phyloP scores from a whole-genome alignment of 1,140 invertebrate genomes.

The Zaprionus inermis region DNA sequence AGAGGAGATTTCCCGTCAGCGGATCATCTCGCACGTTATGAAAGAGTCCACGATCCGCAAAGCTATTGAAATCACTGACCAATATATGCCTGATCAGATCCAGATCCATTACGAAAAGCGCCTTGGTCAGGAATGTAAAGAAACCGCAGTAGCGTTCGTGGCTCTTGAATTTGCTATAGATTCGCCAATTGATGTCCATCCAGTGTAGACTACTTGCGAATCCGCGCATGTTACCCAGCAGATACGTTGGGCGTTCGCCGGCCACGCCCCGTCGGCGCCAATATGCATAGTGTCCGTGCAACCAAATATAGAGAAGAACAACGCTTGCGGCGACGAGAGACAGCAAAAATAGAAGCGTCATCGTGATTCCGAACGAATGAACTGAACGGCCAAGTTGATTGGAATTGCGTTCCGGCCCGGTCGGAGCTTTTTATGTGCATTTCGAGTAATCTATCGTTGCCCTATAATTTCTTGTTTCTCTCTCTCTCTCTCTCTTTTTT shows the following conservation, averaged over 20 bases:
- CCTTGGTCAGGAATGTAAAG: constrained; percentile 63
- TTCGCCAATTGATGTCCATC: constrained; percentile 63
- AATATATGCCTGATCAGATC: constrained; percentile 85
- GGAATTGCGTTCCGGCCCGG: not conserved
- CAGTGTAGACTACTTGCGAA: constrained; percentile 53
- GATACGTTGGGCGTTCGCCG: constrained; percentile 38
- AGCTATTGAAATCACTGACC: constrained; percentile 86
- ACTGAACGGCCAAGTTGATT: not conserved
- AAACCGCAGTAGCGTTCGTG: constrained; percentile 57
- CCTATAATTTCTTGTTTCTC: not conserved
- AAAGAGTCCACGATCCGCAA: constrained; percentile 85
- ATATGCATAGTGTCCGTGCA: constrained; percentile 69
- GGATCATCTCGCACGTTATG: constrained; percentile 85
- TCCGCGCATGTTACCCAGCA: constrained; percentile 68
- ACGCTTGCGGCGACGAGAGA: not conserved
- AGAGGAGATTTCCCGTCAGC: constrained; percentile 85
- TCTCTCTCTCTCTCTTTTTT: not conserved
- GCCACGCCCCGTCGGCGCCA: constrained; percentile 84
- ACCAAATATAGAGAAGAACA: constrained; percentile 40
- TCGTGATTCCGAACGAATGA: constrained; percentile 32
- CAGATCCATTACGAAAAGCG: constrained; percentile 64
- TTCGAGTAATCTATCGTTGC: not conserved
- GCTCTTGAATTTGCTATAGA: constrained; percentile 54
- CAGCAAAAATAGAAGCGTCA: constrained; percentile 34
- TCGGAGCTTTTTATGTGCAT: constrained; percentile 32